phyloP scores from a whole-genome alignment of 2,797 vertebrate genomes.

The Myripristis murdjan region DNA sequence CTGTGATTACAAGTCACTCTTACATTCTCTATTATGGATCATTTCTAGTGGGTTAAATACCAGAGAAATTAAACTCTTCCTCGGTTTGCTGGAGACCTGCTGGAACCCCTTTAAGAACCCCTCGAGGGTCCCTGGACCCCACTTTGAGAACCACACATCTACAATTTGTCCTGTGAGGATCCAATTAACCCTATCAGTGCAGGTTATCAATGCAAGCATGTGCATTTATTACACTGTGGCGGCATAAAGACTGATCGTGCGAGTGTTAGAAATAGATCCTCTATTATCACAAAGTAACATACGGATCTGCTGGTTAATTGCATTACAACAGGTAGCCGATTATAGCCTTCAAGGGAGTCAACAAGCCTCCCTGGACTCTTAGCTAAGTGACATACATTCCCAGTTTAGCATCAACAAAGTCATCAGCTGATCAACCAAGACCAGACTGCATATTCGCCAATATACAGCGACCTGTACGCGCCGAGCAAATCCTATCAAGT shows the following conservation, averaged over 20 bases:
- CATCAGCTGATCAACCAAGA: slow-evolving; percentile 71
- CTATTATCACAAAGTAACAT: slow-evolving; percentile 25
- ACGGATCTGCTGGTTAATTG: slow-evolving; percentile 62
- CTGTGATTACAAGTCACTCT: slow-evolving; percentile 24
- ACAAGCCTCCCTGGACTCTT: slow-evolving; percentile 60
- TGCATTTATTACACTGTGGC: slow-evolving; percentile 32
- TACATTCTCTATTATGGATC: slow-evolving; percentile 22
- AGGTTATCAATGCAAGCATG: slow-evolving; percentile 47
- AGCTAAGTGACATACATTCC: slow-evolving; percentile 75
- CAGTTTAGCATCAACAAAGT: slow-evolving; percentile 65
- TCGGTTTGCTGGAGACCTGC: slow-evolving; percentile 4
- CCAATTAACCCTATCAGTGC: slow-evolving; percentile 28
- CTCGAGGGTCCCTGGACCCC: slow-evolving; percentile 41
- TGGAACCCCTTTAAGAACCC: slow-evolving; percentile 12
- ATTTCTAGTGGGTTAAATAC: not conserved
- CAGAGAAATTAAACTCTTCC: not conserved
- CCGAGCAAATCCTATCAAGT: slow-evolving; percentile 29
- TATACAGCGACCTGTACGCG: slow-evolving; percentile 28
- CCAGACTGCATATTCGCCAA: slow-evolving; percentile 25
- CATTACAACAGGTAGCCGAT: slow-evolving; percentile 78
- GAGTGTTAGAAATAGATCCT: slow-evolving; percentile 18
- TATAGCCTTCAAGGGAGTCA: slow-evolving; percentile 58
- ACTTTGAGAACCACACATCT: slow-evolving; percentile 41
- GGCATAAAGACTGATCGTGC: slow-evolving; percentile 24
- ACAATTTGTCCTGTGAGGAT: slow-evolving; percentile 48